phyloP scores from a whole-genome alignment of 2,113 vertebrate genomes.

The Ailuropoda melanoleuca region DNA sequence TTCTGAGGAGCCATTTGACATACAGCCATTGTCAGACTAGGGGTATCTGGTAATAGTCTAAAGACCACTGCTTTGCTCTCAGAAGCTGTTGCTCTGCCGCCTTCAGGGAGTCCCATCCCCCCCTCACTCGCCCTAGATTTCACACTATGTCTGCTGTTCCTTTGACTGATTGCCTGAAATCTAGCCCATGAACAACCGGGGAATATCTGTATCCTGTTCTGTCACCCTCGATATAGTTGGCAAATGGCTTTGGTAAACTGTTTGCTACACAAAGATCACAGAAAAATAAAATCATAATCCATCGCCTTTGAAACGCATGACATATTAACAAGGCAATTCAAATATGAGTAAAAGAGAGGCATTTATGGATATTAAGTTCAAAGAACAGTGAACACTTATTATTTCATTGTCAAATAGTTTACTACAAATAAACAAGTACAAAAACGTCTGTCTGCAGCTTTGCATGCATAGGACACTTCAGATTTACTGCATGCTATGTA shows the following conservation, averaged over 20 bases:
- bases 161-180: background rate
- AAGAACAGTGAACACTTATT: background rate
- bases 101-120: background rate
- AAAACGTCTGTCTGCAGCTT: background rate
- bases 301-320: background rate
- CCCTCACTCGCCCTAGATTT: background rate
- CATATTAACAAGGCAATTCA: background rate
- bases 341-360: background rate
- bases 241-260: background rate
- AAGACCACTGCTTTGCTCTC: background rate
- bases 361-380: background rate
- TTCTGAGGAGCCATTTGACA: background rate
- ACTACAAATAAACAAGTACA: background rate
- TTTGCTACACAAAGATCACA: background rate
- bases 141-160: background rate
- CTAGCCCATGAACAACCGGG: background rate
- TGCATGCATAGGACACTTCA: background rate
- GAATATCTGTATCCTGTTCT: background rate
- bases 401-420: background rate
- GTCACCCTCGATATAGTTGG: background rate
- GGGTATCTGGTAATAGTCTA: background rate
- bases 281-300: constrained; percentile 21
- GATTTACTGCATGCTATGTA: background rate
- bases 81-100: background rate
- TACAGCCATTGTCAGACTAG: background rate